Evolutionary conservation across 2,113 vertebrate genomes (phyloP).

Genomic region (Picathartes gymnocephalus): DNA sequence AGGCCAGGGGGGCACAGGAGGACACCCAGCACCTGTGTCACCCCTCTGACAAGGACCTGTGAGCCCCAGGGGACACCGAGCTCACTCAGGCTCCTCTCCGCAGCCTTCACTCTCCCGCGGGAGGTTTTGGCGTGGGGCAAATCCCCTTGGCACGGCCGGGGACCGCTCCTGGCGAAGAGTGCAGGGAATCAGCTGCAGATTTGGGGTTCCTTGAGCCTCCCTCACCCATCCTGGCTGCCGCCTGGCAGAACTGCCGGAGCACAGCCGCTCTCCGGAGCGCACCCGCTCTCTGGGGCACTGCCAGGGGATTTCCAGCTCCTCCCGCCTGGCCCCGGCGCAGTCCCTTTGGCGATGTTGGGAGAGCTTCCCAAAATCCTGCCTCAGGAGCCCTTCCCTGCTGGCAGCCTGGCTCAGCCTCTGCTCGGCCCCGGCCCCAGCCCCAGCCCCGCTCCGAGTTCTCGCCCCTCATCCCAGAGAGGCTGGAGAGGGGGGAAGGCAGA

Average conservation of each 20-base stretch:
- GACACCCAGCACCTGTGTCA: neutral
- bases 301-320: slow-evolving; percentile 54
- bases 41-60: neutral
- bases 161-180: accelerated
- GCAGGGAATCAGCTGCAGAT: neutral
- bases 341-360: neutral
- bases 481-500: neutral
- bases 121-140: neutral
- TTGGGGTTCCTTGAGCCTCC: neutral
- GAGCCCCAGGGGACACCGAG: neutral
- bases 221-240: accelerated
- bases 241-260: neutral
- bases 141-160: accelerated
- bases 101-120: neutral
- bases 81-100: neutral
- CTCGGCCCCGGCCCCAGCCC: neutral
- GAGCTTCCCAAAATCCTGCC: neutral
- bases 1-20: neutral
- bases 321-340: neutral
- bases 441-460: neutral
- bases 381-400: neutral
- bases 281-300: neutral
- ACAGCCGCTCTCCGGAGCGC: neutral
- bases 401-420: neutral
- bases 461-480: neutral